phyloP scores from a whole-genome alignment of 2,797 vertebrate species.

The Bufotes viridis region DNA sequence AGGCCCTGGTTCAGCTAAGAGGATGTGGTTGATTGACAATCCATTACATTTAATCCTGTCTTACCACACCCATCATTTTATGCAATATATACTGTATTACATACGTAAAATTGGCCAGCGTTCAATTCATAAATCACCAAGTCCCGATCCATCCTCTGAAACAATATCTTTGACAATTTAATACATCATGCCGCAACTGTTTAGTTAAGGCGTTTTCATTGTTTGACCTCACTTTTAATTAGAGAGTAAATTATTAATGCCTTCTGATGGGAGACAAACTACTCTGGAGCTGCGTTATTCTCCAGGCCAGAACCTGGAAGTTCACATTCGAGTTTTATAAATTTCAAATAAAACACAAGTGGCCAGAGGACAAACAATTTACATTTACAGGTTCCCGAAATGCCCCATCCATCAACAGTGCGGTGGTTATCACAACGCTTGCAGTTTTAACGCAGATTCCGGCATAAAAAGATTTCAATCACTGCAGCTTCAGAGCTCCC shows the following conservation, averaged over 20 bases:
- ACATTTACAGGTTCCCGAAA: slow-evolving; percentile 68
- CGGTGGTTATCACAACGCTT: slow-evolving; percentile 50
- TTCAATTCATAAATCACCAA: slow-evolving; percentile 54
- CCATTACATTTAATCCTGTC: not conserved
- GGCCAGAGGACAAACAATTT: slow-evolving; percentile 72
- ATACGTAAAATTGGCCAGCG: slow-evolving; percentile 1
- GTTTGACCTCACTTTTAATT: slow-evolving; percentile 88
- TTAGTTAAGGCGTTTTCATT: slow-evolving; percentile 79
- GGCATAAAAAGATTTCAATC: slow-evolving; percentile 45
- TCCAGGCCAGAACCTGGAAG: slow-evolving; percentile 70
- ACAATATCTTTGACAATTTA: slow-evolving; percentile 68
- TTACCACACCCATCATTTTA: not conserved
- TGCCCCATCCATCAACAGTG: slow-evolving; percentile 68
- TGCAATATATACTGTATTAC: not conserved
- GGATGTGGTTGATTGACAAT: not conserved
- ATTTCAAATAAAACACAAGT: slow-evolving; percentile 75
- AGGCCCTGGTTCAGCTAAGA: not conserved
- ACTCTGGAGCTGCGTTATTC: slow-evolving; percentile 70
- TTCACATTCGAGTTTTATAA: slow-evolving; percentile 72
- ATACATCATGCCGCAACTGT: slow-evolving; percentile 71
- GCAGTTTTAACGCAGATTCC: slow-evolving; percentile 32
- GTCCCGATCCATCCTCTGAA: slow-evolving; percentile 68
- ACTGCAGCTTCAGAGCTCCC: slow-evolving; percentile 26
- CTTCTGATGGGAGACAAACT: slow-evolving; percentile 76
- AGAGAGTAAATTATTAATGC: slow-evolving; percentile 87